A percentile compares a stretch with the other conserved stretches of the same genome.
These are phyloP conservation scores for Neoascia interrupta DNA, from an alignment of 2,888 invertebrate species.

Conservation along the genomic window DNA sequence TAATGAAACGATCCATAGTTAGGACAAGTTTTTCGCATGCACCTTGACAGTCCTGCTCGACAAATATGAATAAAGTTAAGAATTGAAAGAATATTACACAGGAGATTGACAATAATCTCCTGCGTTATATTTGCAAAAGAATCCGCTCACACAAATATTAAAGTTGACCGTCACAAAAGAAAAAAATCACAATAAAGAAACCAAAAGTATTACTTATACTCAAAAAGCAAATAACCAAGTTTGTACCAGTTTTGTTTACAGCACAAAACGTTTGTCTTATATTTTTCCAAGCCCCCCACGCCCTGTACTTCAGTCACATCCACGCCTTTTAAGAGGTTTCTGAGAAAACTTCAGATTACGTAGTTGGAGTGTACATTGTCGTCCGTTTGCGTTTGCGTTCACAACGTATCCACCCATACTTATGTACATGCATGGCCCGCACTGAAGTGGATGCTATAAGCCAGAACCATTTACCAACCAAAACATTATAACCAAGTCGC, in stretches of 20 bases:
- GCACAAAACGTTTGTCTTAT: slow-evolving; percentile 22
- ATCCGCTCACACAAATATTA: too few relatives aligned
- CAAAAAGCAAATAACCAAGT: slow-evolving; percentile 36
- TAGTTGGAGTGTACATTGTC: slow-evolving; percentile 11
- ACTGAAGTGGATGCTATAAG: slow-evolving; percentile 3
- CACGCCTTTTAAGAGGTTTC: slow-evolving; percentile 26
- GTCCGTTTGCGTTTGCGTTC: neutral
- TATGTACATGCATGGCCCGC: neutral
- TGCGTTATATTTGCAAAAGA: too few relatives aligned
- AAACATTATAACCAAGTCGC: slow-evolving; percentile 38
- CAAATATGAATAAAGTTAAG: too few relatives aligned
- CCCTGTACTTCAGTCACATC: slow-evolving; percentile 1
- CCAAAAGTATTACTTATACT: slow-evolving; percentile 42
- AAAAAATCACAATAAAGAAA: slow-evolving; percentile 37
- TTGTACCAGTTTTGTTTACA: slow-evolving; percentile 49
- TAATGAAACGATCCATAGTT: too few relatives aligned
- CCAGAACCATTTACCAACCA: slow-evolving; percentile 41
- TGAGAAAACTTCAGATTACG: slow-evolving; percentile 26
- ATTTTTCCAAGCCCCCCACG: slow-evolving; percentile 7
- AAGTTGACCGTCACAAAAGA: too few relatives aligned
- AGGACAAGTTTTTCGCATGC: too few relatives aligned
- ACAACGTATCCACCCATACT: slow-evolving; percentile 27
- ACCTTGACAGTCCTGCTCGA: too few relatives aligned
- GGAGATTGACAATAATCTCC: too few relatives aligned
- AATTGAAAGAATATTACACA: too few relatives aligned